Conservation (phyloP, 2,888 invertebrate species). For the Muschampia plurimacula region DNA sequence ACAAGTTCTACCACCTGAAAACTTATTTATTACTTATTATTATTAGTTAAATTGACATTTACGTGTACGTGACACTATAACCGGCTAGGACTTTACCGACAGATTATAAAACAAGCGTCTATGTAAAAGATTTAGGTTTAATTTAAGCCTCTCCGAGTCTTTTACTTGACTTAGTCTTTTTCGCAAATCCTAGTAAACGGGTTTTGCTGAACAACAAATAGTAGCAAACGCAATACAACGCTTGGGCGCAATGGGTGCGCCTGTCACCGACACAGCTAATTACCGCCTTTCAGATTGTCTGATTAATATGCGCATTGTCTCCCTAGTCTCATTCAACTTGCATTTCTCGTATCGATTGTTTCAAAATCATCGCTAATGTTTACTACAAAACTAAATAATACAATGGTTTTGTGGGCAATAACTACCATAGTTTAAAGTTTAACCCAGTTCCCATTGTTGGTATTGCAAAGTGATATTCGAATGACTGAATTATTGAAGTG, state of each 20-base stretch:
- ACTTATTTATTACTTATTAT: no score
- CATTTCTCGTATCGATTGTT: conserved; percentile 34
- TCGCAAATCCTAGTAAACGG: no score
- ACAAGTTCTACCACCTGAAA: no score
- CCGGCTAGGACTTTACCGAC: no score
- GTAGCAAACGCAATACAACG: conserved; percentile 56
- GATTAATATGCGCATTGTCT: conserved; percentile 82
- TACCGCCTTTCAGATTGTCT: conserved; percentile 79
- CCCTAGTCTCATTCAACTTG: conserved; percentile 56
- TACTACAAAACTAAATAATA: neutral
- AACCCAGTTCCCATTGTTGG: neutral
- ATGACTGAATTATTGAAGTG: neutral
- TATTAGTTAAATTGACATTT: no score
- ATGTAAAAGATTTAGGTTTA: no score
- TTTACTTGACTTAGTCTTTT: no score
- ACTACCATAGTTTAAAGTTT: neutral
- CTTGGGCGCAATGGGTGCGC: conserved; percentile 69
- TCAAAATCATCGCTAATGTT: conserved; percentile 8
- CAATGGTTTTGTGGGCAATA: neutral
- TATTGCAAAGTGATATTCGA: neutral
- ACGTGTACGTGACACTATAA: no score
- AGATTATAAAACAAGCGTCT: no score
- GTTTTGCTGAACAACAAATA: conserved; percentile 44
- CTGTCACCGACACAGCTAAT: conserved; percentile 83
- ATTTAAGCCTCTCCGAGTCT: no score